Percentiles rank a stretch among this genome's conserved stretches.
Conservation (phyloP, 2,888 invertebrate genomes). For the Stenoptilia bipunctidactyla region DNA sequence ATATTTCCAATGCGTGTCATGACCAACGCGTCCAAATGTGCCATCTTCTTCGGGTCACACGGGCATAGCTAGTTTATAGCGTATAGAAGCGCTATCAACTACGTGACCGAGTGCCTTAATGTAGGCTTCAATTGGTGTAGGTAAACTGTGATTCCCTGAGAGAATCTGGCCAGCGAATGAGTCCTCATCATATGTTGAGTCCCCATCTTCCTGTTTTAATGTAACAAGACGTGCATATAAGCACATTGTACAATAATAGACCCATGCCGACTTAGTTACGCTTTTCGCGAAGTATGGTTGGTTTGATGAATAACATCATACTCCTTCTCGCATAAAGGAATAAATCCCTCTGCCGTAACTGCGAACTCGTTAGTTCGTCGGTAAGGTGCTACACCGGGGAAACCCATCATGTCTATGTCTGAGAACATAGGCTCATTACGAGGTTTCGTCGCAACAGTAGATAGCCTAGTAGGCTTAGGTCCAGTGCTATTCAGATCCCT, state of each 20-base stretch:
- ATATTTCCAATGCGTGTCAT: too few species aligned
- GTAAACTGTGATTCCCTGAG: not conserved
- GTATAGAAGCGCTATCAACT: not conserved
- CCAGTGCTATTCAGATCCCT: too few species aligned
- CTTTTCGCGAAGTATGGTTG: slow-evolving; percentile 3
- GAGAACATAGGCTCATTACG: slow-evolving; percentile 4
- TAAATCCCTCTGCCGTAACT: slow-evolving; percentile 5
- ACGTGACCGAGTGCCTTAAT: slow-evolving; percentile 1
- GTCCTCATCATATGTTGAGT: not conserved
- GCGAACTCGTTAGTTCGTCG: slow-evolving; percentile 4
- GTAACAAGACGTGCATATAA: slow-evolving; percentile 3
- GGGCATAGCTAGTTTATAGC: not conserved
- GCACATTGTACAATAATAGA: slow-evolving; percentile 1
- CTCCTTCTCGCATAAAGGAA: slow-evolving; percentile 1
- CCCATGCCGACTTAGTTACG: slow-evolving; percentile 1
- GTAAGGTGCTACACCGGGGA: slow-evolving; percentile 6
- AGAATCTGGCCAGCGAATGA: slow-evolving; percentile 1
- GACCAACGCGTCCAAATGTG: too few species aligned
- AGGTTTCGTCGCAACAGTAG: slow-evolving; percentile 4
- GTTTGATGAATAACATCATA: slow-evolving; percentile 1
- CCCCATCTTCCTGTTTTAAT: too few species aligned
- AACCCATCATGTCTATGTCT: slow-evolving; percentile 5
- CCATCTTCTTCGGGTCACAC: too few species aligned
- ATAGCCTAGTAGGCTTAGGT: not conserved
- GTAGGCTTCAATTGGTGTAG: not conserved